Base-by-base conservation (phyloP, 1,140 invertebrate species). In the Musca vetustissima region DNA sequence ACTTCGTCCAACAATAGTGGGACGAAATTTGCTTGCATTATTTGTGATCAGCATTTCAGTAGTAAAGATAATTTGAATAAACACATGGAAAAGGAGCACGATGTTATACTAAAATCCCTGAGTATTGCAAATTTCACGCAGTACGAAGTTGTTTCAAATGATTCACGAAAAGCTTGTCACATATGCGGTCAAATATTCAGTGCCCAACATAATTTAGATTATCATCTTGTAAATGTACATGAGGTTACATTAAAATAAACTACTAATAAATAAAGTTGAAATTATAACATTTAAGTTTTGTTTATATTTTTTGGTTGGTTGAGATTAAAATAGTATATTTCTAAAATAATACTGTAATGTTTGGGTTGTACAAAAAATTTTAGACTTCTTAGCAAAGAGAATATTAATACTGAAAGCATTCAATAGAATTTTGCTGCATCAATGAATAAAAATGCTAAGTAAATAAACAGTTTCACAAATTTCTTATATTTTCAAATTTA, bases 11-110 rank as follows among this genome's bases (percentile, higher is more conserved):
- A 48, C n/a, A 50, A 19, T 11, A 64, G 2, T 36, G 28, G 17
- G 3, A 43, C 49, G 1, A 66, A 64, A 66, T 71, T 69, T 21
- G 59, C 24, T 61, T 71, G 70, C 47, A 66, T 71, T 43, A 71
- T 71, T 13, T 71, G 70, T 53, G 67, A 69, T 13, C 64, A 69
- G 49, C 15, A 57, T 9, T 69, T 71, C 49, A 43, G 11, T 7
- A 52, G 13, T 7, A 66, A 67, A 24, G 70, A 71, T 52, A 53
- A 64, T 13, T 24, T 71, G 9, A 69, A 71, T 36, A 69, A 66
- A 19, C 70, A 71, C 64, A 69, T 69, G 66, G 71, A 69, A 19
- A 72, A 72, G 17, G 71, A 69, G 13, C 71, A 72, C 13, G 71
- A 72, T 64, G 68, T 70, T 53, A 72, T 72, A 17, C 32, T 69